These are phyloP conservation scores for Otocyon megalotis DNA, from an alignment of 2,113 vertebrate species.

Conservation along the genomic window DNA sequence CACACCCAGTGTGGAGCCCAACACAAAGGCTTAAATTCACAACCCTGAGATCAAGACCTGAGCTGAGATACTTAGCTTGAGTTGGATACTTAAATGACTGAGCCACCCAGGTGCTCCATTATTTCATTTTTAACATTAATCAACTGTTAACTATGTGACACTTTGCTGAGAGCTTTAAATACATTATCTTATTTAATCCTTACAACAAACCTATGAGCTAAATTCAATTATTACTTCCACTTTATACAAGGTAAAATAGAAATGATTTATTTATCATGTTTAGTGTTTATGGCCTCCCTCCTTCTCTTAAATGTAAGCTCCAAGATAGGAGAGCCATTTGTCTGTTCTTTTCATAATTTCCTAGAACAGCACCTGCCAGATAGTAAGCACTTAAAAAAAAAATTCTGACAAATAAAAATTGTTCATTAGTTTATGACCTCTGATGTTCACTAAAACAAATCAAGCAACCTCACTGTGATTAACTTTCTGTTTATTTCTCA, in stretches of 20 bases:
- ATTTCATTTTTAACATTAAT: background rate
- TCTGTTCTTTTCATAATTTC: background rate
- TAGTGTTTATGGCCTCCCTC: background rate
- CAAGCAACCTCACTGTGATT: background rate
- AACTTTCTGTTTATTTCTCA: background rate
- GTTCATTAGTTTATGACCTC: background rate
- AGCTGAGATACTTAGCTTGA: too few relatives aligned
- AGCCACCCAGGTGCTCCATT: background rate
- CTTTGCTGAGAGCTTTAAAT: background rate
- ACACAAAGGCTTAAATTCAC: too few relatives aligned
- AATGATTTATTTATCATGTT: background rate
- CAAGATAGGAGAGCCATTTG: background rate
- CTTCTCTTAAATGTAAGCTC: background rate
- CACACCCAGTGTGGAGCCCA: too few relatives aligned
- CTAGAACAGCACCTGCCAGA: background rate
- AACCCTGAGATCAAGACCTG: too few relatives aligned
- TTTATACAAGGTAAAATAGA: background rate
- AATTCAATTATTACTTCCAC: background rate
- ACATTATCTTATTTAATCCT: background rate
- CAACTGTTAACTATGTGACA: background rate
- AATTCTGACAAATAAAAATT: background rate
- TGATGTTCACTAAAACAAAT: background rate
- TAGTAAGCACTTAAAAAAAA: background rate
- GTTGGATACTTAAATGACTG: too few relatives aligned
- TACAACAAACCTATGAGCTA: background rate